phyloP scores from a whole-genome alignment of 2,797 vertebrate species.

The Sarcoramphus papa region DNA sequence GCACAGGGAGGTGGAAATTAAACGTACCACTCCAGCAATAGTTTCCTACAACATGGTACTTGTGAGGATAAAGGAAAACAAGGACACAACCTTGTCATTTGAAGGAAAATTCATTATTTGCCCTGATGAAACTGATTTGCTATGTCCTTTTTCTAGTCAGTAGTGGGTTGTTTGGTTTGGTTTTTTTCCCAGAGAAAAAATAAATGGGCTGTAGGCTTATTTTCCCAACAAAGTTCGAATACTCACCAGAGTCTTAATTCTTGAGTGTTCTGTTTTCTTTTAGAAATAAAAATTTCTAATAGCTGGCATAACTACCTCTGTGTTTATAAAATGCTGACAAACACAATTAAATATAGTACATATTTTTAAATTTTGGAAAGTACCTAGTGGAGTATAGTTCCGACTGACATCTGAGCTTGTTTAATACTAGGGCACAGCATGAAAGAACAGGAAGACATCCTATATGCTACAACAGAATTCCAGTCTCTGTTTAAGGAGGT shows the following conservation, averaged over 20 bases:
- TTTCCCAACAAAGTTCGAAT: not conserved
- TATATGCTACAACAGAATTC: not conserved
- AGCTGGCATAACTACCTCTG: not conserved
- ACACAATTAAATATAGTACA: not conserved
- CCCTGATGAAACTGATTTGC: not conserved
- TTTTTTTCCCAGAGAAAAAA: not conserved
- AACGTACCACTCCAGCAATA: not conserved
- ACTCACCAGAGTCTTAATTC: not conserved
- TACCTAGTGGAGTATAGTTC: not conserved
- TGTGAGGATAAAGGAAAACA: not conserved
- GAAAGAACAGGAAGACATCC: not conserved
- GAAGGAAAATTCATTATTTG: not conserved
- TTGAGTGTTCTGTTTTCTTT: not conserved
- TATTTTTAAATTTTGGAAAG: not conserved
- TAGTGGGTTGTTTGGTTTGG: not conserved
- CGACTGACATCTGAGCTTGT: not conserved
- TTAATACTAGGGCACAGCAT: not conserved
- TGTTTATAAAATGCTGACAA: not conserved
- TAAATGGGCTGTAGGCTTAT: not conserved
- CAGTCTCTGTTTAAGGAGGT: not conserved
- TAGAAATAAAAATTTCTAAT: not conserved
- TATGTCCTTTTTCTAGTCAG: not conserved
- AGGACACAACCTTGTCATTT: not conserved
- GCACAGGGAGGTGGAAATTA: not conserved
- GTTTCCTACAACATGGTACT: not conserved